Conservation (phyloP, 2,113 vertebrate genomes). For the Otolemur garnettii region DNA sequence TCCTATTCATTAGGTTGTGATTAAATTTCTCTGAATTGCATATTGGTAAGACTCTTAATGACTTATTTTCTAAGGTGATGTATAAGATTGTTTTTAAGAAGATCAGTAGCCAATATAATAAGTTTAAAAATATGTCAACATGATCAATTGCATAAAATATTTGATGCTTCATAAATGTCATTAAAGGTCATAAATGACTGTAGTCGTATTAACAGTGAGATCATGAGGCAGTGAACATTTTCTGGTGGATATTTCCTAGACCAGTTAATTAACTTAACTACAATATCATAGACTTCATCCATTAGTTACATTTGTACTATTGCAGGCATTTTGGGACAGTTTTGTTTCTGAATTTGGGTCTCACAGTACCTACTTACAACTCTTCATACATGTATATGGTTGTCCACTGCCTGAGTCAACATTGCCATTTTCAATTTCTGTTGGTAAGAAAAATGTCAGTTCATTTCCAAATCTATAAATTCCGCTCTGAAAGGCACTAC, state of each 20-base stretch:
- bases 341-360: not conserved
- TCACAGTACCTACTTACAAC: not conserved
- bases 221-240: not conserved
- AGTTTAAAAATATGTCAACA: not conserved
- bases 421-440: conserved; percentile 19
- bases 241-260: not conserved
- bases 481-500: conserved; percentile 48
- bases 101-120: not conserved
- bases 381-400: not conserved
- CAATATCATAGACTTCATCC: not conserved
- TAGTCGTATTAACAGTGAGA: not conserved
- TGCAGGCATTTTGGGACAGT: not conserved
- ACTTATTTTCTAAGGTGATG: not conserved
- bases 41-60: not conserved
- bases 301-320: not conserved
- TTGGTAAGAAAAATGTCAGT: conserved; percentile 40
- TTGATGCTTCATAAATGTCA: not conserved
- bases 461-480: conserved; percentile 49
- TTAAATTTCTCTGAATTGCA: not conserved
- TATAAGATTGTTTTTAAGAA: not conserved
- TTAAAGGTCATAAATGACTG: not conserved
- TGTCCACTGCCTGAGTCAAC: not conserved
- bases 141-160: not conserved
- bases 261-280: not conserved
- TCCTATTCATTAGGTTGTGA: not conserved